Conservation (phyloP, 2,797 vertebrate genomes). For the Esox masquinongy region DNA sequence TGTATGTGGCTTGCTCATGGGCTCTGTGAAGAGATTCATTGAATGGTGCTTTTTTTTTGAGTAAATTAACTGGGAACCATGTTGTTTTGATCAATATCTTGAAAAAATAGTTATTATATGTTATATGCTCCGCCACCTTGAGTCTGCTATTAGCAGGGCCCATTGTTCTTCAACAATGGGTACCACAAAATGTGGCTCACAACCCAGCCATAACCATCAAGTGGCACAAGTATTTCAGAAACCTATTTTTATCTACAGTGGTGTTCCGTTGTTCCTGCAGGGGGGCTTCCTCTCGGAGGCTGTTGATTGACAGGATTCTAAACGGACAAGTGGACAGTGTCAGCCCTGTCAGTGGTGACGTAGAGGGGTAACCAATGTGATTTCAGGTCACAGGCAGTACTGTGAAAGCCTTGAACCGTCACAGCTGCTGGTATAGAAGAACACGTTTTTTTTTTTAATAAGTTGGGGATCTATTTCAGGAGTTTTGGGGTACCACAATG, state of each 20-base stretch:
- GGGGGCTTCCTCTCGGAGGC: conserved; percentile 7
- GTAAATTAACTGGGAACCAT: neutral
- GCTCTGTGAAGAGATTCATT: neutral
- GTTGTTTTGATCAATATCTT: conserved; percentile 41
- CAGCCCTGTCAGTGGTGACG: conserved; percentile 31
- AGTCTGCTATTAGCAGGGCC: neutral
- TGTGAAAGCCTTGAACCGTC: too few relatives aligned
- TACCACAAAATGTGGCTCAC: conserved; percentile 18
- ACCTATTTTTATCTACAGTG: conserved; percentile 43
- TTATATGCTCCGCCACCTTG: conserved; percentile 3
- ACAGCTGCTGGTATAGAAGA: neutral
- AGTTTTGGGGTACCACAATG: neutral
- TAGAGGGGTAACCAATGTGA: conserved; percentile 34
- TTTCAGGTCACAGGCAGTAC: conserved; percentile 21
- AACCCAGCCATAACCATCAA: conserved; percentile 43
- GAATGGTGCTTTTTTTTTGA: neutral
- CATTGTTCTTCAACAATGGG: neutral
- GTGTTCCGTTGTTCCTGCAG: conserved; percentile 26
- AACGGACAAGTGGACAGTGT: conserved; percentile 41
- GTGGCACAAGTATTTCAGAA: conserved; percentile 36
- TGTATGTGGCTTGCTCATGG: conserved; percentile 3
- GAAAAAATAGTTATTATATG: neutral
- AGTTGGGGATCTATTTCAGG: neutral
- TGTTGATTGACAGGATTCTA: conserved; percentile 38
- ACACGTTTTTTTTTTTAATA: too few relatives aligned